phyloP scores from a whole-genome alignment of 2,113 vertebrate genomes.

The Hemiscyllium ocellatum region DNA sequence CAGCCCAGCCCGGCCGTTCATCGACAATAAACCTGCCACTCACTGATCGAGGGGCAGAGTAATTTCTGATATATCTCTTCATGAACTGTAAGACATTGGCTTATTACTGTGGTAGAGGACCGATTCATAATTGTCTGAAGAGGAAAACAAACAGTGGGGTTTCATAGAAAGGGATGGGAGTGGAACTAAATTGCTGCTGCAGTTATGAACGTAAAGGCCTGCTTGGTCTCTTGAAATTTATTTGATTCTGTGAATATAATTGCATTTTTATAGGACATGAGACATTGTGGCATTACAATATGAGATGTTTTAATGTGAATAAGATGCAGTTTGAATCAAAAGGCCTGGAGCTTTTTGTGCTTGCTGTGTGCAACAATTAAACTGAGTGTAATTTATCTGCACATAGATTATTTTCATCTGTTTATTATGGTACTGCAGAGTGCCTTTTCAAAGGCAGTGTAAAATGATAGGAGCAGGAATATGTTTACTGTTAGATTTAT shows the following conservation, averaged over 20 bases:
- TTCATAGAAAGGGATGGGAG: neutral
- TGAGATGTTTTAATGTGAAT: neutral
- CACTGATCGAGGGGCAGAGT: neutral
- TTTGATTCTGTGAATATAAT: neutral
- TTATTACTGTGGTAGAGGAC: neutral
- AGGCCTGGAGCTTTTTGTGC: neutral
- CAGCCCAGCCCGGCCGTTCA: neutral
- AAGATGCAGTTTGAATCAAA: neutral
- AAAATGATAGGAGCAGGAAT: neutral
- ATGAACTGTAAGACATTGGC: neutral
- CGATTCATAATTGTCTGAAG: neutral
- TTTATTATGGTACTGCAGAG: neutral
- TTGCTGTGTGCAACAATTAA: neutral
- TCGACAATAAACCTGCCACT: neutral
- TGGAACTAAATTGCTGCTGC: neutral
- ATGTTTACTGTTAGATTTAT: conserved; percentile 13
- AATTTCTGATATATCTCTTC: neutral
- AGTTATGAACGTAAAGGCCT: neutral
- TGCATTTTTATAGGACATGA: neutral
- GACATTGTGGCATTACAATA: neutral
- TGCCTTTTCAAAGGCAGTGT: neutral
- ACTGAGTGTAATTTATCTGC: neutral
- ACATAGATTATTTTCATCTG: neutral
- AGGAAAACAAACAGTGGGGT: neutral
- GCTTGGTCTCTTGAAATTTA: neutral